Conservation (phyloP, 2,888 invertebrate species). For the Microdon myrmicae region DNA sequence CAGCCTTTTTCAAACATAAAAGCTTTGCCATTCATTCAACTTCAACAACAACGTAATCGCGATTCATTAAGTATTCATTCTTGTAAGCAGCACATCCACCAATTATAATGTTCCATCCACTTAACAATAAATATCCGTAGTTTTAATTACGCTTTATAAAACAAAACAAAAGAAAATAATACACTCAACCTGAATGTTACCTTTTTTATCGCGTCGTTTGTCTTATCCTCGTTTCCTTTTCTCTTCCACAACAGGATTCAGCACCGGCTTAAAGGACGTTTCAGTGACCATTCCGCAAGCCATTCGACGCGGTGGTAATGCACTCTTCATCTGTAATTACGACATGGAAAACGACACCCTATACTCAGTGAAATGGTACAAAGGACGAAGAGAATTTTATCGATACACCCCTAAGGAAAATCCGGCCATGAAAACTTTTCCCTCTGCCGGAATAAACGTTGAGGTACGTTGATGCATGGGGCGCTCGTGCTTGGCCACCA, state of each 20-base stretch:
- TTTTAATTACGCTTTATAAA: too few species aligned
- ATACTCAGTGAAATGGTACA: constrained; percentile 90
- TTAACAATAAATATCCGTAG: too few species aligned
- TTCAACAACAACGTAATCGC: too few species aligned
- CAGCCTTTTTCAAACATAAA: too few species aligned
- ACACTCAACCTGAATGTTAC: too few species aligned
- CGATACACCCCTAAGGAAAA: constrained; percentile 79
- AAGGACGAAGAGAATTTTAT: constrained; percentile 86
- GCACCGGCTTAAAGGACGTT: constrained; percentile 72
- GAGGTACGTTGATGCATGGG: constrained; percentile 67
- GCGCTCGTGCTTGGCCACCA: background rate
- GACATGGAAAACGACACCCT: constrained; percentile 82
- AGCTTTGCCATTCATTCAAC: too few species aligned
- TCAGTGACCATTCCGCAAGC: constrained; percentile 76
- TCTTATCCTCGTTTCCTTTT: too few species aligned
- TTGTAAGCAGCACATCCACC: too few species aligned
- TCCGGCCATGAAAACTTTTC: constrained; percentile 74
- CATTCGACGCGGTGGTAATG: constrained; percentile 74
- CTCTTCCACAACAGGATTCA: constrained; percentile 61
- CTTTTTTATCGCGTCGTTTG: too few species aligned
- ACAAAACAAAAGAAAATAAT: too few species aligned
- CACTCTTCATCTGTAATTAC: constrained; percentile 77
- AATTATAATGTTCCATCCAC: too few species aligned
- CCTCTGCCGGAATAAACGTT: constrained; percentile 72
- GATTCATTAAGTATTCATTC: too few species aligned